phyloP scores from a whole-genome alignment of 1,140 invertebrate genomes.

The Chymomyza costata region DNA sequence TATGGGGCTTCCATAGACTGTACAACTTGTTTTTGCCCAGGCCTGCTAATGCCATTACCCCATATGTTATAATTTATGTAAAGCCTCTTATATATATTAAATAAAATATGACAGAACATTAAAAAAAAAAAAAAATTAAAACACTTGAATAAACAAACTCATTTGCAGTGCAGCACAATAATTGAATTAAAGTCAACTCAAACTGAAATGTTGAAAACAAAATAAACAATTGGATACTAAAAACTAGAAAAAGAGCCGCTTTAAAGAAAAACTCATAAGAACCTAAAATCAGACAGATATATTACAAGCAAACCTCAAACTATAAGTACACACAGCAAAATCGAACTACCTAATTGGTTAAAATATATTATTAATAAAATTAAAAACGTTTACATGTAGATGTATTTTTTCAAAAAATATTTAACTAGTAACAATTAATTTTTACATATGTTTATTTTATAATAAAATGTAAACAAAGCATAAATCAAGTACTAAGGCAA shows the following conservation, averaged over 20 bases:
- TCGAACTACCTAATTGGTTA: constrained; percentile 42
- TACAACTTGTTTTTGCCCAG: no score
- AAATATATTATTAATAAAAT: constrained; percentile 3
- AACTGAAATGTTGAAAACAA: constrained; percentile 8
- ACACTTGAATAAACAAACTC: constrained; percentile 60
- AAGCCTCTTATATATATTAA: constrained; percentile 23
- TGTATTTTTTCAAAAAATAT: no score
- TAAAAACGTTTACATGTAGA: no score
- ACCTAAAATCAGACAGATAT: constrained; percentile 13
- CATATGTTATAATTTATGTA: no score
- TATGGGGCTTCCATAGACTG: no score
- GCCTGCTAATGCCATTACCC: no score
- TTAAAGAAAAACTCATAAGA: background rate
- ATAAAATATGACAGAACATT: constrained; percentile 1
- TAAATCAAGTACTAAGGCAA: no score
- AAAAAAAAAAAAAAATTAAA: constrained; percentile 31
- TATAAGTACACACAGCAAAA: constrained; percentile 15
- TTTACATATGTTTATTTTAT: no score
- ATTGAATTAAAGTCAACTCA: constrained; percentile 39
- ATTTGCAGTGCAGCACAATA: constrained; percentile 73
- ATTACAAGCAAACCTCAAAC: constrained; percentile 28
- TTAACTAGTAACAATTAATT: no score
- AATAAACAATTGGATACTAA: background rate
- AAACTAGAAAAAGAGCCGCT: background rate
- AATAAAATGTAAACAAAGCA: no score